A percentile compares a stretch with the other conserved stretches of the same genome.
phyloP scores from a whole-genome alignment of 1,140 invertebrate genomes.

The Drosophila varians region DNA sequence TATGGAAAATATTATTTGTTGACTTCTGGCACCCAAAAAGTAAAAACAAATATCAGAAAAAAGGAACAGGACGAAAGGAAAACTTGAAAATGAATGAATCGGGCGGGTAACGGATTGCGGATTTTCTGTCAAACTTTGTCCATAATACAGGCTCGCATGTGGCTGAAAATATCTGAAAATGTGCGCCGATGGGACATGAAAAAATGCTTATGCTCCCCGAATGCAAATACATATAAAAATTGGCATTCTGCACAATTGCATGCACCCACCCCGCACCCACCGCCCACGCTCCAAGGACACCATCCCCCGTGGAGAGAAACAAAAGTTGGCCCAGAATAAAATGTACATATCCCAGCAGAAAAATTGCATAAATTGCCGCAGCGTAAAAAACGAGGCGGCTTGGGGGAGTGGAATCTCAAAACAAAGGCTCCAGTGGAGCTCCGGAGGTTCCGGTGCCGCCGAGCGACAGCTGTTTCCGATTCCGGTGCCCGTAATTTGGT shows the following conservation, averaged over 20 bases:
- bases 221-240: slow-evolving; percentile 74
- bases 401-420: slow-evolving; percentile 11
- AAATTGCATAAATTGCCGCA: slow-evolving; percentile 64
- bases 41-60: too few relatives aligned
- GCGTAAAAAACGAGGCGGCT: slow-evolving; percentile 16
- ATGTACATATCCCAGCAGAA: slow-evolving; percentile 31
- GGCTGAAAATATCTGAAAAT: slow-evolving; percentile 20
- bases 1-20: slow-evolving; percentile 81
- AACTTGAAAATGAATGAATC: slow-evolving; percentile 49
- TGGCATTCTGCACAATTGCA: slow-evolving; percentile 76
- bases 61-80: not conserved
- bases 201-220: slow-evolving; percentile 75
- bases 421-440: slow-evolving; percentile 48
- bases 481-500: not conserved
- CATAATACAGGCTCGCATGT: slow-evolving; percentile 32
- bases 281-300: too few relatives aligned
- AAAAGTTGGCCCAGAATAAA: slow-evolving; percentile 61
- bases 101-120: slow-evolving; percentile 3
- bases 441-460: slow-evolving; percentile 25
- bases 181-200: slow-evolving; percentile 45
- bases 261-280: slow-evolving; percentile 12
- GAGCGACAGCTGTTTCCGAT: slow-evolving; percentile 22
- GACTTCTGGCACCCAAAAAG: slow-evolving; percentile 67
- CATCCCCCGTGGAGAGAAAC: slow-evolving; percentile 36
- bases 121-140: slow-evolving; percentile 50